phyloP scores from a whole-genome alignment of 2,113 vertebrate genomes.

The Delphinus delphis region DNA sequence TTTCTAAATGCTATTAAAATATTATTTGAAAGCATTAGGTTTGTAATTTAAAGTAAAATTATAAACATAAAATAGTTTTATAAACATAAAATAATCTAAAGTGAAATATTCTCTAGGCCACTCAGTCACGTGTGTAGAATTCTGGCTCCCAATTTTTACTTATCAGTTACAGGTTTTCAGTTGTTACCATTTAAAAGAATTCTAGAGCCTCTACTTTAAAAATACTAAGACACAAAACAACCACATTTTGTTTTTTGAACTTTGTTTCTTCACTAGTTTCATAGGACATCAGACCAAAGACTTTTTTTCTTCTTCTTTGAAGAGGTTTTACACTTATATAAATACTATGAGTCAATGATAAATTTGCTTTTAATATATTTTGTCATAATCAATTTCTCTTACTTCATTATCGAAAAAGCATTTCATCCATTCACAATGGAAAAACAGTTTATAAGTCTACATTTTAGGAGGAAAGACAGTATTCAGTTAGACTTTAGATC shows the following conservation, averaged over 20 bases:
- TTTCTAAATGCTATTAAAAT: neutral
- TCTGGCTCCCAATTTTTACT: neutral
- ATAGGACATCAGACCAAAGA: neutral
- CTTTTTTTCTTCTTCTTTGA: neutral
- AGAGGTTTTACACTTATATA: neutral
- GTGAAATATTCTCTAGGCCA: neutral
- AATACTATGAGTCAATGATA: neutral
- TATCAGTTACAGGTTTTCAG: neutral
- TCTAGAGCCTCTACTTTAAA: neutral
- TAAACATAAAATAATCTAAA: neutral
- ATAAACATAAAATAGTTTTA: neutral
- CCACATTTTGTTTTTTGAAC: neutral
- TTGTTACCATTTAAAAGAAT: constrained; percentile 21
- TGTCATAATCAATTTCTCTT: neutral
- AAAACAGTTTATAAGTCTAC: neutral
- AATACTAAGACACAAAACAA: neutral
- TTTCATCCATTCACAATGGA: neutral
- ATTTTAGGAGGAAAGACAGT: constrained; percentile 5
- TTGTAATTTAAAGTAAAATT: constrained; percentile 36
- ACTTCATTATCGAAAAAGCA: neutral
- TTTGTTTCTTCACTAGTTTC: neutral
- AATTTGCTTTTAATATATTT: constrained; percentile 30
- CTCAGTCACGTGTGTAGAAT: neutral
- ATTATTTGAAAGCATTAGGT: neutral
- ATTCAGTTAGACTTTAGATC: neutral